Evolutionary conservation across 2,113 vertebrate species (phyloP), one percentile per base, ranked within the genome.

Genomic region (Gallinago media): DNA sequence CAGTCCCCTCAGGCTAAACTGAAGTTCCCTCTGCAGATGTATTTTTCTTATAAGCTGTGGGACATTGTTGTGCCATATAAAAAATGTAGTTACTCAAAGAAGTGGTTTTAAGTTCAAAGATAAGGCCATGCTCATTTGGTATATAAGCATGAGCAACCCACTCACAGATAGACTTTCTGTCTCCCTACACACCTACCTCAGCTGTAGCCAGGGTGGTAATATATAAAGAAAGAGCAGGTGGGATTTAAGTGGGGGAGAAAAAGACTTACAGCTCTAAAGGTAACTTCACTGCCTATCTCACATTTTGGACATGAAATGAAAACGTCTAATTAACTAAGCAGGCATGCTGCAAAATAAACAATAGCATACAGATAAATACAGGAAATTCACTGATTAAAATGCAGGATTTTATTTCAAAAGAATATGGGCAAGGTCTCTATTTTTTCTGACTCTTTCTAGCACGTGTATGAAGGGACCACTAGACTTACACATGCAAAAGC

Each of bases 41-140:
- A 46, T 85, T 94, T 94, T 80, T 86, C 56, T 68, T 92, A 50
- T 22, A 89, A 93, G 66, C 79, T 52, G 66, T 22, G 67, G 83
- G 1, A 1, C 3, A 4, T 34, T 61, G 59, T 34, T 86, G 67
- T 70, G 72, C 50, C 11, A 2, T 38, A 82, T 73, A 80, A 94
- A 94, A 88, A 78, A 91, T 4, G 44, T 21, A 85, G 62, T 78
- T 92, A 75, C 85, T 92, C 88, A 70, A 82, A 86, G 26, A 84
- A 92, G 68, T 72, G 70, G 44, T 36, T 94, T 95, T 83, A 89
- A 94, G 92, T 95, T 95, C 94, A 94, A 96, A 95, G 93, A 94
- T 86, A 88, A 91, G 92, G 90, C 74, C 82, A 52, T 29, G 55
- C 84, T 95, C 79, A 58, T 89, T 95, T 91, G 83, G 90, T 89